Evolutionary conservation across 2,888 invertebrate species (phyloP), one percentile per base, ranked within the genome.

Genomic region (Melieria omissa): DNA sequence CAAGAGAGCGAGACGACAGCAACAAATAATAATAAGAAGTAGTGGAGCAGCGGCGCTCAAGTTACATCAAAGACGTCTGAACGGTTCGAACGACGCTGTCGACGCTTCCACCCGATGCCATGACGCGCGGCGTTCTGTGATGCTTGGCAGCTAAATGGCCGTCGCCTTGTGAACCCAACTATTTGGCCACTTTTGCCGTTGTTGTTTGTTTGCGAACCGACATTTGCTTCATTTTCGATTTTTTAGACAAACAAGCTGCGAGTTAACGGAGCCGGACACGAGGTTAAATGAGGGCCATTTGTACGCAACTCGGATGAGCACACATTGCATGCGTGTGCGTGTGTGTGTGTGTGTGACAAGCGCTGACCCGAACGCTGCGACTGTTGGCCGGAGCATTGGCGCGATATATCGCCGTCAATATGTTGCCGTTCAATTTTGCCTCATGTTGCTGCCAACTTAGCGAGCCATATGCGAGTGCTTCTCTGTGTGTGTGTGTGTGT

Each of bases 341-440:
- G 45, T 52, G 42, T 52, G 60, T 58, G 49, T 61, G 60, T 52
- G 60, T 16, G n/a, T 61, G 49, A 61, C 49, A 49, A 52, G 60
- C 44, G 44, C 44, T 14, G 61, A 52, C 44, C 52, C 16, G 29
- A 44, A 10, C 71, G 70, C 58, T 60, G 65, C 63, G 68, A 73
- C 55, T 46, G 41, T 60, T 14, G 60, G 29, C 47, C 45, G 52
- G 16, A 41, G 73, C 75, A 73, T 74, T 76, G 74, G 72, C 64
- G 78, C 42, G 64, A 64, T 57, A 65, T 68, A 71, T 74, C 16
- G 42, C 42, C 58, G 49, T 83, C 82, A 82, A 82, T 82, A 83
- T 83, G 82, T 83, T 83, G 81, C 79, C 81, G 80, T 80, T 82
- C 83, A 80, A 83, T 83, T 83, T 82, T 79, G 49, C 67, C 2